Evolutionary conservation across 2,797 vertebrate species (phyloP).

Genomic region (Megalops cyprinoides): DNA sequence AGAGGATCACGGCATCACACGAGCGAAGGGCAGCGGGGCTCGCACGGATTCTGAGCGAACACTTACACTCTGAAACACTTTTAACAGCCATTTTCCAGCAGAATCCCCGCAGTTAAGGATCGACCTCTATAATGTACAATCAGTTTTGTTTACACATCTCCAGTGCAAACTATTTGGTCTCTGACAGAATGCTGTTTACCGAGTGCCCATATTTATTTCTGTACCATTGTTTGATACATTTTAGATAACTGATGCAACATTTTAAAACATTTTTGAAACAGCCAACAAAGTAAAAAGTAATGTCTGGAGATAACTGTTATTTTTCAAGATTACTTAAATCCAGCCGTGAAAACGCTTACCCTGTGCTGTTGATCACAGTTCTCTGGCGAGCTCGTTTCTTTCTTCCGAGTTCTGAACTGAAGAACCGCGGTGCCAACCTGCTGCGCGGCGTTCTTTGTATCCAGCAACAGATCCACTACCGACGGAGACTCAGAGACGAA

Average conservation of each 20-base stretch:
- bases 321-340: background rate
- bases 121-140: background rate
- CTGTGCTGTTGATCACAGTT: slow-evolving; percentile 10
- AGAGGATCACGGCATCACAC: background rate
- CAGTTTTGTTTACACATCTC: background rate
- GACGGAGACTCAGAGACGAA: background rate
- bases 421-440: background rate
- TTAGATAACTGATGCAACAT: too few relatives aligned
- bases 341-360: background rate
- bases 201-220: background rate
- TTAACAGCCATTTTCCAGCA: slow-evolving; percentile 9
- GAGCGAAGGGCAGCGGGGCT: background rate
- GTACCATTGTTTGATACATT: too few relatives aligned
- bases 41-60: background rate
- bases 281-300: background rate
- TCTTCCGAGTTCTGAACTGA: slow-evolving; percentile 24
- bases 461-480: slow-evolving; percentile 6
- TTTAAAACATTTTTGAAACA: too few relatives aligned
- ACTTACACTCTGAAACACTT: background rate
- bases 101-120: too few relatives aligned
- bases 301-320: background rate
- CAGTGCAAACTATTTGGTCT: background rate
- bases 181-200: background rate
- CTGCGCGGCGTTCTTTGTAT: slow-evolving; percentile 20
- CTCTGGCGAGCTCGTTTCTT: background rate